Conservation (phyloP, 2,888 invertebrate species). For the Agriopis marginaria region DNA sequence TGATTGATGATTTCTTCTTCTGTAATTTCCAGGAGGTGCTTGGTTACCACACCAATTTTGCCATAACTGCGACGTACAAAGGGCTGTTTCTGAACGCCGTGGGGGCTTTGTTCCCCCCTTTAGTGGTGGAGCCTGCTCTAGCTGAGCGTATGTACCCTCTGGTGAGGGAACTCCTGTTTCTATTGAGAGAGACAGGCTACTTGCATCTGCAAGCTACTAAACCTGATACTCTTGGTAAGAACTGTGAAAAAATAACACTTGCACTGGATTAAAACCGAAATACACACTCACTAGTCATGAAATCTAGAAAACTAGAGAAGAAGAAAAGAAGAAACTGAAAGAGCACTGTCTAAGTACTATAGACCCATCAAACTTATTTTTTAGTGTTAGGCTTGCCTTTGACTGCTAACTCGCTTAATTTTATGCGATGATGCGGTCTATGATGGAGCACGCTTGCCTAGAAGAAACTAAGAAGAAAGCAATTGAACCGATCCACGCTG, state of each 20-base stretch:
- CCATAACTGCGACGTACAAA: not conserved
- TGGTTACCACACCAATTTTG: conserved; percentile 35
- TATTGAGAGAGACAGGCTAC: conserved; percentile 30
- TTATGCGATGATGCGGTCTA: too few relatives aligned
- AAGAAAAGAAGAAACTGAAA: too few relatives aligned
- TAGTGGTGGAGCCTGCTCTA: conserved; percentile 26
- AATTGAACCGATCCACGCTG: too few relatives aligned
- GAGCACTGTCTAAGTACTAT: too few relatives aligned
- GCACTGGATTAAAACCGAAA: too few relatives aligned
- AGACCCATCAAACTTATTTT: too few relatives aligned
- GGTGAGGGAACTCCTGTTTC: not conserved
- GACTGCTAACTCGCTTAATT: too few relatives aligned
- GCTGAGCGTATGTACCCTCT: conserved; percentile 37
- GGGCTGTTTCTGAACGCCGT: conserved; percentile 5
- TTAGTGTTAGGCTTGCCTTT: too few relatives aligned
- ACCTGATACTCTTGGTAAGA: conserved; percentile 41
- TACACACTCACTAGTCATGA: too few relatives aligned
- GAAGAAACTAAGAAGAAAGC: too few relatives aligned
- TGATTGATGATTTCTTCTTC: not conserved
- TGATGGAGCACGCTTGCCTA: too few relatives aligned
- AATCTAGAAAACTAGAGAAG: too few relatives aligned
- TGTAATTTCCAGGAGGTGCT: conserved; percentile 25
- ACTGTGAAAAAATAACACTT: not conserved
- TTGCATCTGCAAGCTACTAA: conserved; percentile 36
- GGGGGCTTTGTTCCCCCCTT: conserved; percentile 17